Evolutionary conservation across 1,140 invertebrate species (phyloP), one percentile per base, ranked within the genome.

Genomic region (Pseudomyrmex dendroicus): DNA sequence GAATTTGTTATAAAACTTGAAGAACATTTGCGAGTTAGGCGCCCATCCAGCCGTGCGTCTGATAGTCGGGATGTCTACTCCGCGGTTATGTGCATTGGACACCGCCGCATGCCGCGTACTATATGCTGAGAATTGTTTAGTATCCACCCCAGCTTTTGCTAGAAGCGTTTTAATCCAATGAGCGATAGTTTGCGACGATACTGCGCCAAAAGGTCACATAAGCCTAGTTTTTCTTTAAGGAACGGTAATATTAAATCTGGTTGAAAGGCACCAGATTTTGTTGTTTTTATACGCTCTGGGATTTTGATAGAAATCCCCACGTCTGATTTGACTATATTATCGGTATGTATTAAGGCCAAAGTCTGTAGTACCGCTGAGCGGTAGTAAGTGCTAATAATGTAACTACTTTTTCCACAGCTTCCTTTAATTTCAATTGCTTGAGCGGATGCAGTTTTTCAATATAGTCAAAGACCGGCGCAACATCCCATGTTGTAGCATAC

Each of bases 311-410:
- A 61, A 10, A 22, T 67, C 13, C 17, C 17, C 5, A 4, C 57
- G 72, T 84, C 25, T 17, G n/a, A 48, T 54, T 13, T 54, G 2
- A 2, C 15, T 1, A 76, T 76, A 54, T 76, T 76, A 7, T 2
- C 17, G 0, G 54, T 63, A 1, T 54, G 50, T 4, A 76, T 64
- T 20, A 50, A 20, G 1, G 82, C 22, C 9, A 84, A 61, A 9
- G 83, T 86, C 73, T 83, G 89, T 68, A 77, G 57, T n/a, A n/a
- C 52, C 74, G 68, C 64, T 83, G 84, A 0, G 15, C 56, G 2
- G 56, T 62, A 7, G 84, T 20, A 48, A 78, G 20, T 0, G 44
- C 64, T 46, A 78, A 15, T 46, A 78, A 25, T 22, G 56, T 67
- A 0, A 46, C 44, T 7, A 44, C 2, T 50, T 78, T 73, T 63